A percentile compares a stretch with the other conserved stretches of the same genome.
Conservation (phyloP, 2,113 vertebrate species). For the Oreochromis spilurus region DNA sequence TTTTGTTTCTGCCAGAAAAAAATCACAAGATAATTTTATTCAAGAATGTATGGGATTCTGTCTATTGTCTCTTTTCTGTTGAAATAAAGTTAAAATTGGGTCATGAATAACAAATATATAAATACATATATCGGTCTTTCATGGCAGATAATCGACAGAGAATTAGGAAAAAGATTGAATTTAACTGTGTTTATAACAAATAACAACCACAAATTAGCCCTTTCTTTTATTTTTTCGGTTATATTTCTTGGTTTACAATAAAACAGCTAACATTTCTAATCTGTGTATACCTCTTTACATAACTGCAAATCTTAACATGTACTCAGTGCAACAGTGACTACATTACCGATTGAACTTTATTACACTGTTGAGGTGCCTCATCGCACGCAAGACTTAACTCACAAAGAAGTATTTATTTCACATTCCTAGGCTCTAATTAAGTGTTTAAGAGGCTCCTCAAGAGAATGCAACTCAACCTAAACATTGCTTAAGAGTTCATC, state of each 20-base stretch:
- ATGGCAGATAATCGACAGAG: background rate
- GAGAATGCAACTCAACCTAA: background rate
- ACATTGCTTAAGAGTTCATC: background rate
- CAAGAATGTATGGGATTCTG: background rate
- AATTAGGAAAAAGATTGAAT: background rate
- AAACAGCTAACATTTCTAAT: background rate
- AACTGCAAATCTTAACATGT: background rate
- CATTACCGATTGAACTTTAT: background rate
- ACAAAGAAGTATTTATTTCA: background rate
- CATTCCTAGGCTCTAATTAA: background rate
- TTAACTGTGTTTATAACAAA: background rate
- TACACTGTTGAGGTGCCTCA: background rate
- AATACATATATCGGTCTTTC: background rate
- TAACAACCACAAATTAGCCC: background rate
- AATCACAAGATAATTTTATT: background rate
- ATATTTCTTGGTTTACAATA: background rate
- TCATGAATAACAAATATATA: background rate
- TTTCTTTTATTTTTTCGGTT: background rate
- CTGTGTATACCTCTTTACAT: background rate
- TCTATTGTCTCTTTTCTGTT: background rate
- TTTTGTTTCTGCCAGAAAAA: background rate
- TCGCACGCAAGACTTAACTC: background rate
- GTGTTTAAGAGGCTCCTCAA: background rate
- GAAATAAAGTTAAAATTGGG: background rate
- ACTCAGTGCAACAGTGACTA: background rate